These are phyloP conservation scores for Ceratoteleas bidentatus DNA, from an alignment of 1,140 invertebrate genomes.

Conservation along the genomic window DNA sequence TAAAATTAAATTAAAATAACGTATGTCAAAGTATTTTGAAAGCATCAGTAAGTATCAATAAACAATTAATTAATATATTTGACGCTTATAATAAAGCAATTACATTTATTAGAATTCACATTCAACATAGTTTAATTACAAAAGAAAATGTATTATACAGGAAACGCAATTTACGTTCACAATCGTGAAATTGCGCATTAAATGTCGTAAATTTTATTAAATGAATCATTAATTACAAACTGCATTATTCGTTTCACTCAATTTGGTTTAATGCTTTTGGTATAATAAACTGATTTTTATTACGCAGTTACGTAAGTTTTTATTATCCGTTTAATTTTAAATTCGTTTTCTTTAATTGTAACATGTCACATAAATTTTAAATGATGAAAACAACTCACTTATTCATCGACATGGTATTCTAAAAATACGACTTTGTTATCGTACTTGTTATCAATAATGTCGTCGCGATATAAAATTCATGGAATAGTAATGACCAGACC, in stretches of 20 bases:
- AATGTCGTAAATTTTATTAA: constrained; percentile 3
- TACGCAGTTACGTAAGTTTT: not conserved
- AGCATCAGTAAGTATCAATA: no score
- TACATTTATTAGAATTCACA: not conserved
- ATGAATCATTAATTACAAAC: constrained; percentile 5
- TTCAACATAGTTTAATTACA: not conserved
- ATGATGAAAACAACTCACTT: not conserved
- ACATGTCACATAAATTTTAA: not conserved
- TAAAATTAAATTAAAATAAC: no score
- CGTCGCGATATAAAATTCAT: not conserved
- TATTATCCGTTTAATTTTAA: not conserved
- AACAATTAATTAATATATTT: not conserved
- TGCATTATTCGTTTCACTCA: not conserved
- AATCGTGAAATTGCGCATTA: constrained; percentile 9
- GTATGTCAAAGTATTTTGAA: no score
- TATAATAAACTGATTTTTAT: not conserved
- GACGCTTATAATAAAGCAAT: not conserved
- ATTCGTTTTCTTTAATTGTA: not conserved
- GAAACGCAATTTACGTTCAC: not conserved
- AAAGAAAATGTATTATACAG: constrained; percentile 5
- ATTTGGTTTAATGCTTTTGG: not conserved
- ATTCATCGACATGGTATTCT: not conserved
- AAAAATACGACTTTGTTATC: not conserved
- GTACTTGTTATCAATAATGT: not conserved
- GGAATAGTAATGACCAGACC: not conserved